Evolutionary conservation across 2,888 invertebrate genomes (phyloP).

Genomic region (Scrobipalpa costella): DNA sequence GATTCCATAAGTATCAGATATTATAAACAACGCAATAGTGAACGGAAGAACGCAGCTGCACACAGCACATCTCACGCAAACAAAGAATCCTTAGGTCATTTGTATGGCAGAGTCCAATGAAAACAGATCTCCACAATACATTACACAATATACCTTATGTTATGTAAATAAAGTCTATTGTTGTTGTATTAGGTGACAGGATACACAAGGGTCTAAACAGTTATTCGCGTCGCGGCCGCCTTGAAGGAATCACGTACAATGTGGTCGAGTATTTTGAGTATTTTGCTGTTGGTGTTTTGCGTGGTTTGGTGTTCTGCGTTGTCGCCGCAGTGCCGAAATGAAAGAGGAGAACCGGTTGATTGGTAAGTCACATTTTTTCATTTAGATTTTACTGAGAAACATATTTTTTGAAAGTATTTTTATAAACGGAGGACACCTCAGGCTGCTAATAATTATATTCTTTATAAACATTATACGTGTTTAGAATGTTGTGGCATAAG

Average conservation of each 20-base stretch:
- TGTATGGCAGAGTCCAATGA: not conserved
- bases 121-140: not conserved
- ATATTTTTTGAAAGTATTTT: not conserved
- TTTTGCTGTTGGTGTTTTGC: slow-evolving; percentile 48
- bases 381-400: slow-evolving; percentile 26
- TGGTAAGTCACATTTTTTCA: slow-evolving; percentile 79
- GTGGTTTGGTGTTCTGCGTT: slow-evolving; percentile 46
- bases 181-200: slow-evolving; percentile 45
- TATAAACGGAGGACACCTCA: too few species aligned
- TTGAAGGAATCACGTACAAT: slow-evolving; percentile 53
- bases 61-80: not conserved
- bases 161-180: slow-evolving; percentile 63
- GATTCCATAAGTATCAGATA: slow-evolving; percentile 4
- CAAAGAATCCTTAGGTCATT: slow-evolving; percentile 18
- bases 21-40: slow-evolving; percentile 2
- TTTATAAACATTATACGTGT: not conserved
- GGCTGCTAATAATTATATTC: too few species aligned
- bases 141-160: slow-evolving; percentile 36
- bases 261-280: slow-evolving; percentile 44
- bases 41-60: not conserved
- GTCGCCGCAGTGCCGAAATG: slow-evolving; percentile 80
- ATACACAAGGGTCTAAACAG: slow-evolving; percentile 55
- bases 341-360: slow-evolving; percentile 84
- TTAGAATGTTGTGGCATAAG: too few species aligned
- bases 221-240: slow-evolving; percentile 51